A percentile compares a stretch with the other conserved stretches of the same genome.
phyloP scores from a whole-genome alignment of 2,797 vertebrate species.

The Phoebastria nigripes region DNA sequence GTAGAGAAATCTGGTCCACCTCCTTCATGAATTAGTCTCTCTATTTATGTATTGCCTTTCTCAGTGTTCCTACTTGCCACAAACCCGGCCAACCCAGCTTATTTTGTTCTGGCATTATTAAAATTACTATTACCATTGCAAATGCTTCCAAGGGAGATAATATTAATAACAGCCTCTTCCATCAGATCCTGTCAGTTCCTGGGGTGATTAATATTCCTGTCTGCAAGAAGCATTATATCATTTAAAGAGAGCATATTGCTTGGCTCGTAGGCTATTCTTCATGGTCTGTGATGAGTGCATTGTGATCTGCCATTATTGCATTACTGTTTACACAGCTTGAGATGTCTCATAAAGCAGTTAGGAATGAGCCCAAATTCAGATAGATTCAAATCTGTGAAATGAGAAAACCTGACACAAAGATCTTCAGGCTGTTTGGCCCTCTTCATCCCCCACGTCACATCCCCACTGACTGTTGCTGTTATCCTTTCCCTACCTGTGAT shows the following conservation, averaged over 20 bases:
- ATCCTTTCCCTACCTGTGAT: background rate
- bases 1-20: background rate
- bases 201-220: slow-evolving; percentile 60
- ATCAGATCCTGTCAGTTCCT: slow-evolving; percentile 50
- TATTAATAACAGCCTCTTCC: slow-evolving; percentile 47
- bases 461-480: background rate
- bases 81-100: background rate
- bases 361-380: slow-evolving; percentile 10
- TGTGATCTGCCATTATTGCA: slow-evolving; percentile 51
- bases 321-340: slow-evolving; percentile 61
- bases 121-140: slow-evolving; percentile 66
- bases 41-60: slow-evolving; percentile 24
- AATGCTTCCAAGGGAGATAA: slow-evolving; percentile 56
- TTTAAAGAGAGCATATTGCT: slow-evolving; percentile 54
- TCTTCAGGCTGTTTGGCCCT: background rate
- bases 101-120: slow-evolving; percentile 56
- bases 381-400: slow-evolving; percentile 48
- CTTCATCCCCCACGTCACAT: background rate
- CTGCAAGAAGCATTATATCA: slow-evolving; percentile 42
- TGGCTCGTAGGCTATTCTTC: slow-evolving; percentile 38
- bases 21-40: slow-evolving; percentile 30
- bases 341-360: slow-evolving; percentile 44
- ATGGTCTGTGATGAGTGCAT: slow-evolving; percentile 8
- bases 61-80: background rate
- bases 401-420: slow-evolving; percentile 6